Evolutionary conservation across 2,113 vertebrate species (phyloP).

Genomic region (human): DNA sequence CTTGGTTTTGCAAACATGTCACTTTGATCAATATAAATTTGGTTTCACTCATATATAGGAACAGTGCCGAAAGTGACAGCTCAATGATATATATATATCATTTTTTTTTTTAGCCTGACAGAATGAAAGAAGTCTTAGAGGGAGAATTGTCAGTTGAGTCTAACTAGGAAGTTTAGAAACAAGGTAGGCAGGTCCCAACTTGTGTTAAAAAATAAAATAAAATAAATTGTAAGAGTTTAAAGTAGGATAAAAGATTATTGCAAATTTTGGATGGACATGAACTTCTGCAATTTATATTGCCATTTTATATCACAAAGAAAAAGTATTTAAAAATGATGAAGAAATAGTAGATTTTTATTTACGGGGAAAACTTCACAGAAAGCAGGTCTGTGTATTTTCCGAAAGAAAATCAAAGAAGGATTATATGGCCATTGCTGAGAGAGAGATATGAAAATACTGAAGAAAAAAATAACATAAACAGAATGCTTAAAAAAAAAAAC

Average conservation of each 20-base stretch:
- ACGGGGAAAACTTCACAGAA: background rate
- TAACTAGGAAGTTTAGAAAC: background rate
- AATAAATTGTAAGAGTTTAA: background rate
- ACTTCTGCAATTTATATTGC: background rate
- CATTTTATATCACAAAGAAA: background rate
- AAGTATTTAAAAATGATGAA: background rate
- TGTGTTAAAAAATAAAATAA: background rate
- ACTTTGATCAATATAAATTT: constrained; percentile 79
- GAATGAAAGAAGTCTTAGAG: constrained; percentile 39
- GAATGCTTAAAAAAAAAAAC: background rate
- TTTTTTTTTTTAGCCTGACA: background rate
- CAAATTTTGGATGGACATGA: no score
- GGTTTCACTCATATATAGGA: constrained; percentile 64
- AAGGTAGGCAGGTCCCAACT: fast-evolving
- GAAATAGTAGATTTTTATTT: background rate
- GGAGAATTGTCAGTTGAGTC: constrained; percentile 37
- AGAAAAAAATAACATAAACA: background rate
- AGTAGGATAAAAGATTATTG: background rate
- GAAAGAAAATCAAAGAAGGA: background rate
- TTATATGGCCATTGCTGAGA: background rate
- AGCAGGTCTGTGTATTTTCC: background rate
- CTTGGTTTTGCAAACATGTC: constrained; percentile 78
- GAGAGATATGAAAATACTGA: background rate
- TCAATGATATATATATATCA: constrained; percentile 29
- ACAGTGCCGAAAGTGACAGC: constrained; percentile 70